Conservation (phyloP, 2,888 invertebrate species). For the Bombyx huttoni region DNA sequence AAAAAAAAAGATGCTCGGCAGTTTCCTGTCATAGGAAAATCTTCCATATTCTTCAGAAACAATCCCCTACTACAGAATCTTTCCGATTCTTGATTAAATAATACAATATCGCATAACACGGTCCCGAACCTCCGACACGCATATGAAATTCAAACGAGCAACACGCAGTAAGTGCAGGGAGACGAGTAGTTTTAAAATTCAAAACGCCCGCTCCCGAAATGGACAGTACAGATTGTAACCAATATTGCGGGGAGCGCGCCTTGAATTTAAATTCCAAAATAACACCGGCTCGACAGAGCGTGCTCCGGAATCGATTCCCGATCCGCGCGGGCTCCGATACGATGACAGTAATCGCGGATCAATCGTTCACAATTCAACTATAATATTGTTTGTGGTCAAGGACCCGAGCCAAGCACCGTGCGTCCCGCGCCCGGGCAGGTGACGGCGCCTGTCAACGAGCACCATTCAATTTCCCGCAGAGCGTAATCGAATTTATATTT, state of each 20-base stretch:
- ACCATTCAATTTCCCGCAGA: conserved; percentile 39
- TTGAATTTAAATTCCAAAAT: conserved; percentile 45
- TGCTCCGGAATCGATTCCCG: conserved; percentile 31
- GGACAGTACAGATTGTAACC: conserved; percentile 44
- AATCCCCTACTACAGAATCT: no score
- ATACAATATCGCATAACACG: not conserved
- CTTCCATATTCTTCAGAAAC: no score
- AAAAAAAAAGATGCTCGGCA: no score
- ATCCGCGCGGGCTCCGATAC: conserved; percentile 25
- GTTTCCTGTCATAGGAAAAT: no score
- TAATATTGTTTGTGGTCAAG: conserved; percentile 38
- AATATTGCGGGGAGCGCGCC: conserved; percentile 40
- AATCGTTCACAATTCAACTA: conserved; percentile 37
- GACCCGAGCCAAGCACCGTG: conserved; percentile 34
- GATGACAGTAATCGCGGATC: conserved; percentile 24
- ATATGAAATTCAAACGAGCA: conserved; percentile 6
- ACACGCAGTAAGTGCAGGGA: not conserved
- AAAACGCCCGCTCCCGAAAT: conserved; percentile 28
- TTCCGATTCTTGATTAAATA: not conserved
- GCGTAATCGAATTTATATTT: conserved; percentile 69
- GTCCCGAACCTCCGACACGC: not conserved
- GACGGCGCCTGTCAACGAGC: not conserved
- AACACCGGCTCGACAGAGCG: not conserved
- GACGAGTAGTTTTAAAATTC: conserved; percentile 45
- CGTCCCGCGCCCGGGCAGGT: conserved; percentile 21